phyloP scores from a whole-genome alignment of 1,140 invertebrate species.

The Drosophila suzukii region DNA sequence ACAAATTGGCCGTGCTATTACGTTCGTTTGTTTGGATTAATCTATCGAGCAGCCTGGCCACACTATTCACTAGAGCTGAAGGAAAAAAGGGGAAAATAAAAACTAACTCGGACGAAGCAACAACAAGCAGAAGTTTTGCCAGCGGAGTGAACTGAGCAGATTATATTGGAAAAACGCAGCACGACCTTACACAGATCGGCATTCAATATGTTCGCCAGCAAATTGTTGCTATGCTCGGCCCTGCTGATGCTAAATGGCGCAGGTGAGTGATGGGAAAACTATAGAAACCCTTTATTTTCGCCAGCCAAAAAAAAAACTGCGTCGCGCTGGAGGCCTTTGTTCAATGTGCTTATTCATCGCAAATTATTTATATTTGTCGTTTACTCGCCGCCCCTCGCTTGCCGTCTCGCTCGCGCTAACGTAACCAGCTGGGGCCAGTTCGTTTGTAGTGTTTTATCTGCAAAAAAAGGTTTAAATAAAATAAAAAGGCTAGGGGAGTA shows the following conservation, averaged over 20 bases:
- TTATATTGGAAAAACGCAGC: conserved; percentile 6
- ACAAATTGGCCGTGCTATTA: no score
- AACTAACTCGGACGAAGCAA: conserved; percentile 14
- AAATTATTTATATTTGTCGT: conserved; percentile 61
- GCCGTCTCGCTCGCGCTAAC: conserved; percentile 53
- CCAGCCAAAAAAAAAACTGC: conserved; percentile 16
- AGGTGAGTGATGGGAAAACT: conserved; percentile 48
- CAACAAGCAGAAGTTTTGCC: conserved; percentile 1
- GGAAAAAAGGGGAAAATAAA: conserved; percentile 6
- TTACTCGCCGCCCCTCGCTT: conserved; percentile 22
- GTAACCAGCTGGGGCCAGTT: conserved; percentile 48
- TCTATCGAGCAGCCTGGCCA: background rate
- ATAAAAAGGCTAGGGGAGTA: background rate
- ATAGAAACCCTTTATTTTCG: background rate
- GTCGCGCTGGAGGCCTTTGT: conserved; percentile 60
- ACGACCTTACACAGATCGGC: background rate
- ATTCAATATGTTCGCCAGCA: conserved; percentile 57
- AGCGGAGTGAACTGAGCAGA: conserved; percentile 8
- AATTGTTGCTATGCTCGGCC: conserved; percentile 53
- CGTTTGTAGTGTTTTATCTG: conserved; percentile 25
- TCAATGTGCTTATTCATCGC: conserved; percentile 70
- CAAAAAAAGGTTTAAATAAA: conserved; percentile 1
- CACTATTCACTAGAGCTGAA: background rate
- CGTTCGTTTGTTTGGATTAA: no score
- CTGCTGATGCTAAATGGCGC: conserved; percentile 55